phyloP scores from a whole-genome alignment of 2,888 invertebrate species.

The Celastrina argiolus region DNA sequence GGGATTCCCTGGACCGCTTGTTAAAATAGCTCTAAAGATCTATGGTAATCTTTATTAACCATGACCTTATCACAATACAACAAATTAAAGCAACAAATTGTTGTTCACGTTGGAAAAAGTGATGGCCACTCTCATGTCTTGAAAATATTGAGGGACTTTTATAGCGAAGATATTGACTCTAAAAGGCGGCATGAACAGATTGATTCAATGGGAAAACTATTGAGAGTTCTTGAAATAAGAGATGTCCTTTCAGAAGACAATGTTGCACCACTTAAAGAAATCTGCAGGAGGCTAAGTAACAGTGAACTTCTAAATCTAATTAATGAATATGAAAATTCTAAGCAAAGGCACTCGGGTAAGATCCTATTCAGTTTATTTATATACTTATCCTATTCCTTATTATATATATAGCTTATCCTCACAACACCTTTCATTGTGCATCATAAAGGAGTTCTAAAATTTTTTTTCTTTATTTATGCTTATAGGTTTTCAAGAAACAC shows the following conservation, averaged over 20 bases:
- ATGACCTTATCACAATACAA: slow-evolving; percentile 59
- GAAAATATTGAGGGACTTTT: slow-evolving; percentile 52
- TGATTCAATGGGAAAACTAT: slow-evolving; percentile 49
- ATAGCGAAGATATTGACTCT: slow-evolving; percentile 58
- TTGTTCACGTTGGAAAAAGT: slow-evolving; percentile 44
- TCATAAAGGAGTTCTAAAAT: too few relatives aligned
- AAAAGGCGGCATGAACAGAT: slow-evolving; percentile 58
- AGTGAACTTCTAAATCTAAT: slow-evolving; percentile 45
- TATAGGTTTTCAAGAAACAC: slow-evolving; percentile 38
- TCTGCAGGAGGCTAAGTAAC: slow-evolving; percentile 49
- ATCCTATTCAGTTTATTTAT: background rate
- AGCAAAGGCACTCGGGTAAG: slow-evolving; percentile 51
- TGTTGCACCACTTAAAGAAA: slow-evolving; percentile 52
- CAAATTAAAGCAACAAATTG: slow-evolving; percentile 48
- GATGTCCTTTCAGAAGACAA: slow-evolving; percentile 58
- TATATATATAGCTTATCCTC: too few relatives aligned
- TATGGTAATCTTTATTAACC: background rate
- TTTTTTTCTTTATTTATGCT: slow-evolving; percentile 26
- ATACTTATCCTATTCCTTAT: background rate
- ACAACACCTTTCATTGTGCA: too few relatives aligned
- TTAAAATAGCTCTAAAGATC: background rate
- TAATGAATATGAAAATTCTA: slow-evolving; percentile 45
- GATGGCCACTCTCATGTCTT: slow-evolving; percentile 49
- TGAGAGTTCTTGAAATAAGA: slow-evolving; percentile 57
- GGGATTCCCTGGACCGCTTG: background rate